Evolutionary conservation across 2,113 vertebrate species (phyloP).

Genomic region (Echinops telfairi): DNA sequence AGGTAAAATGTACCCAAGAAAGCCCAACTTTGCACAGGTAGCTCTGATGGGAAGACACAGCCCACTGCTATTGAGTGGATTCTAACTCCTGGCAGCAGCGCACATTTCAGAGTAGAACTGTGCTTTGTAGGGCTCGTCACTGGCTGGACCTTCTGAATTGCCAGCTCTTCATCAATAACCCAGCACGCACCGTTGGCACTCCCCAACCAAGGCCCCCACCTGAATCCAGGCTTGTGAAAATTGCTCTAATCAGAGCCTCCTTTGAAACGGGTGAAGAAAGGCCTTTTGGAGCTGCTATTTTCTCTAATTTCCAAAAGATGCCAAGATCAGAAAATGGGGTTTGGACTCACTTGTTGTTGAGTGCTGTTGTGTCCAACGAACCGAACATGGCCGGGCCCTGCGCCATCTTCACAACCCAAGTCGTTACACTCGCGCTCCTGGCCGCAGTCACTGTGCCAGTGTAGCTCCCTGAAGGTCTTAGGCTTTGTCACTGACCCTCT

Average conservation of each 20-base stretch:
- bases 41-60: conserved; percentile 19
- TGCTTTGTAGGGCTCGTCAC: background rate
- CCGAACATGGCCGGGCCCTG: no score
- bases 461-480: no score
- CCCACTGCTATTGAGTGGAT: background rate
- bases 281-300: background rate
- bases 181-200: background rate
- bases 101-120: background rate
- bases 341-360: background rate
- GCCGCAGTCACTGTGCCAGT: no score
- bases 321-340: background rate
- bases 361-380: no score
- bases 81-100: background rate
- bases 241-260: background rate
- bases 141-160: background rate
- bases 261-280: background rate
- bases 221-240: background rate
- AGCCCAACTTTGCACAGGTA: background rate
- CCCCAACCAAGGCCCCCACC: background rate
- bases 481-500: no score
- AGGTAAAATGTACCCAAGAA: conserved; percentile 4
- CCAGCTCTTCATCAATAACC: background rate
- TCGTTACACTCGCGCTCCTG: no score
- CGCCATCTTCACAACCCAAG: no score
- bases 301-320: conserved; percentile 27